phyloP scores from a whole-genome alignment of 2,113 vertebrate species.

The Hemiprocne comata region DNA sequence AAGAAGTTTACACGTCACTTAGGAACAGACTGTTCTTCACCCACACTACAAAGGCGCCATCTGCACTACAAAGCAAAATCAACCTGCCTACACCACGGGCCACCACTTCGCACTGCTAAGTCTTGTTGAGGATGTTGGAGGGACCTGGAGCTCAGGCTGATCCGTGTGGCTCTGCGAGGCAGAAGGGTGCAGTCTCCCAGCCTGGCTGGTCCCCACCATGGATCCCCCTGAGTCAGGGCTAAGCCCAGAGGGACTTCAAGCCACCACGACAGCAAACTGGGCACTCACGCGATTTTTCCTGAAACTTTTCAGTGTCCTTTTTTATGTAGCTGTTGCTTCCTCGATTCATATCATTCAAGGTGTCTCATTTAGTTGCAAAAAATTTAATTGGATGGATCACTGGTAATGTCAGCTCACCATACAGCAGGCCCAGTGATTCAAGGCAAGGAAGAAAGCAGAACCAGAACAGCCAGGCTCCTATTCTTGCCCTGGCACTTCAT shows the following conservation, averaged over 20 bases:
- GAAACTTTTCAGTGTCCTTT: neutral
- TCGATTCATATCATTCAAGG: neutral
- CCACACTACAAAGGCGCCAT: neutral
- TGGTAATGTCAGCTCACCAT: neutral
- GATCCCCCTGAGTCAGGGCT: neutral
- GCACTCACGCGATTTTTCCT: neutral
- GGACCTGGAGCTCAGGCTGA: neutral
- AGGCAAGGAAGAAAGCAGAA: neutral
- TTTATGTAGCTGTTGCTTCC: neutral
- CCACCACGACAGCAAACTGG: neutral
- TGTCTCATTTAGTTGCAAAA: neutral
- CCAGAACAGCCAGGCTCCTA: neutral
- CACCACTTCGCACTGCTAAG: neutral
- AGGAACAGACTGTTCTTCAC: neutral
- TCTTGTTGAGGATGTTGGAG: neutral
- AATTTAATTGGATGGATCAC: neutral
- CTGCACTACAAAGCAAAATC: neutral
- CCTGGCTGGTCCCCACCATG: neutral
- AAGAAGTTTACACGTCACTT: neutral
- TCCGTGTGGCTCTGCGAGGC: fast-evolving
- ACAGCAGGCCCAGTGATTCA: neutral
- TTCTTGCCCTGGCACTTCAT: neutral
- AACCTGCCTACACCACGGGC: neutral
- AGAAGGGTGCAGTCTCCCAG: neutral
- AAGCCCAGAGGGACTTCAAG: neutral